A percentile compares a stretch with the other conserved stretches of the same genome.
Evolutionary conservation across 2,888 invertebrate species (phyloP).

Genomic region (Drosophila yooni): DNA sequence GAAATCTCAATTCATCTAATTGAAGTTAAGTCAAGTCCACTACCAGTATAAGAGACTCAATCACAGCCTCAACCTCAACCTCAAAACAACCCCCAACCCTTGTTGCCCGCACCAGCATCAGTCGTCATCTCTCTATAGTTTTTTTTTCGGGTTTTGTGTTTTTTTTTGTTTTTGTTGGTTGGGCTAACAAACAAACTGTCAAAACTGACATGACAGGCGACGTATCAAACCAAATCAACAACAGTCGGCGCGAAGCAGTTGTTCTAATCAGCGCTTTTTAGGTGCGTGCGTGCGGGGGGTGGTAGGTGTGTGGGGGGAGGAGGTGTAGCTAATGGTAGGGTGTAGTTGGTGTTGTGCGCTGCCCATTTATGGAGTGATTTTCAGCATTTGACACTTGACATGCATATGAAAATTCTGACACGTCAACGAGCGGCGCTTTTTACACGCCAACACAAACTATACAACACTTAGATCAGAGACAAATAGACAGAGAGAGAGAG

Average conservation of each 20-base stretch:
- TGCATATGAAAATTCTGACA: constrained; percentile 85
- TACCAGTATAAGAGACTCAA: constrained; percentile 9
- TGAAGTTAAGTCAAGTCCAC: constrained; percentile 70
- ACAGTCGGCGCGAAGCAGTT: constrained; percentile 43
- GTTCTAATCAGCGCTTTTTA: constrained; percentile 70
- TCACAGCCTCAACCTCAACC: background rate
- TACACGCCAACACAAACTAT: constrained; percentile 41
- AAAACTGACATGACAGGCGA: constrained; percentile 83
- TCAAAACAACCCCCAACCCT: constrained; percentile 20
- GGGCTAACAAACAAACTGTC: constrained; percentile 74
- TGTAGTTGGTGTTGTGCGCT: constrained; percentile 16
- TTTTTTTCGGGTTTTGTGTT: background rate
- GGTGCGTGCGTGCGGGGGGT: constrained; percentile 57
- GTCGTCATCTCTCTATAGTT: constrained; percentile 53
- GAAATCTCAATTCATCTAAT: constrained; percentile 77
- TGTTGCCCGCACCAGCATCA: constrained; percentile 57
- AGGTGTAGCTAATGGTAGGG: constrained; percentile 12
- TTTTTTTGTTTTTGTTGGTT: constrained; percentile 24
- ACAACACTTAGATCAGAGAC: constrained; percentile 16
- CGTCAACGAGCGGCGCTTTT: constrained; percentile 82
- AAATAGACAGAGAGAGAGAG: background rate
- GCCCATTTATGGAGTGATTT: constrained; percentile 63
- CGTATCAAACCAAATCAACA: constrained; percentile 67
- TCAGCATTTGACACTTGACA: constrained; percentile 82
- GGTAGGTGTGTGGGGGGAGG: background rate